Base-by-base conservation (phyloP, 2,888 invertebrate species). In the Scaptomyza reducta region DNA sequence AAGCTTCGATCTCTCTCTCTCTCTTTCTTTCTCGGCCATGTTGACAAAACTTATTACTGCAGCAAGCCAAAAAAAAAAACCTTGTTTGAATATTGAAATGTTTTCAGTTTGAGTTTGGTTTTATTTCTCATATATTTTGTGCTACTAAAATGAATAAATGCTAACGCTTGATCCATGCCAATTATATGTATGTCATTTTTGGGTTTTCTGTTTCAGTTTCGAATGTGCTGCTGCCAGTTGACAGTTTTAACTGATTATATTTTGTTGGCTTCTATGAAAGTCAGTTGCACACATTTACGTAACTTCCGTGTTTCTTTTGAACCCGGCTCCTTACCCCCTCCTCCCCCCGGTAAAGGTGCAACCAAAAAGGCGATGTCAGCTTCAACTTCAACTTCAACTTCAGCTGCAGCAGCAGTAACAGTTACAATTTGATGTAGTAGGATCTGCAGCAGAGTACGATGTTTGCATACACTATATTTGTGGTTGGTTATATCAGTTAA, bases 321-420 rank as follows among this genome's bases (percentile, higher is more conserved):
- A n/a, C 2, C 35, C 35, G 6, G 2, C 6, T 13, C n/a, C 35
- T n/a, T 22, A 22, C n/a, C 35, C 27, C 27, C 6, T 27, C 27
- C 3, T 2, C 27, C 27, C 27, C 27, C 27, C 27, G 35, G 35
- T 35, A 9, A 5, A 42, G 69, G 70, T 61, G 70, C 56, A 58
- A 70, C 64, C 27, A 27, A 64, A 70, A 70, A 70, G 58, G 71
- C 70, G 40, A 16, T 64, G 64, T 50, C 45, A 45, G 27, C 44
- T 45, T n/a, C 27, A 25, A 40, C 50, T 27, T 27, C 27, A 27
- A 5, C 22, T 22, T 3, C 3, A 22, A 5, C 7, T 7, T 0
- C 27, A 27, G 27, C 7, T 7, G 1, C 27, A 27, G 31, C 9
- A 33, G n/a, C 41, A 42, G 42, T 44, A 35, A 35, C 55, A 45